Percentiles rank a stretch among this genome's conserved stretches.
Conservation (phyloP, 2,797 vertebrate genomes). For the Rhabdophis nuchalis region DNA sequence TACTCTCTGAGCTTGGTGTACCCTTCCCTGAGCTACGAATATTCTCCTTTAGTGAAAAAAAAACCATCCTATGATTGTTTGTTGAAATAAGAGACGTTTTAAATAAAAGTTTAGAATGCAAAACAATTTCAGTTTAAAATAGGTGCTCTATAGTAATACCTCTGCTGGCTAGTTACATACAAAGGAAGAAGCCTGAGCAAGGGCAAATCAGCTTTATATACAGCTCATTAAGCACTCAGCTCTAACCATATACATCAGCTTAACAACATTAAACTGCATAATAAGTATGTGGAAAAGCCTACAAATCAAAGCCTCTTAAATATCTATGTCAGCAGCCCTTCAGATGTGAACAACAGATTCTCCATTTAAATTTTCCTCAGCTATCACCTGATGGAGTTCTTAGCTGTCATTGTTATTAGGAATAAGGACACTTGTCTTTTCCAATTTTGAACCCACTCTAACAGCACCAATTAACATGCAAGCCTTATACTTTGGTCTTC, state of each 20-base stretch:
- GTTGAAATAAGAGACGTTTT: neutral
- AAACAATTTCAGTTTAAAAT: neutral
- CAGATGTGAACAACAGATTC: neutral
- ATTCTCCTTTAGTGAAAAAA: neutral
- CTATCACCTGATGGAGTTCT: neutral
- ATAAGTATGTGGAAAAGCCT: neutral
- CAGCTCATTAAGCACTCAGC: neutral
- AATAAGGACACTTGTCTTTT: neutral
- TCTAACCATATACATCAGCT: neutral
- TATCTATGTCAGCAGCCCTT: neutral
- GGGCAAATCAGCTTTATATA: neutral
- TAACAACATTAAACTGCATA: neutral
- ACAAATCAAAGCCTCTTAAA: constrained; percentile 9
- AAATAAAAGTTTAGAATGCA: neutral
- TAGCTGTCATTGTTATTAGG: neutral
- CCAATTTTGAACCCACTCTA: constrained; percentile 10
- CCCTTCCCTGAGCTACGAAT: neutral
- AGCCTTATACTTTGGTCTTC: neutral
- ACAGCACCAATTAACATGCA: neutral
- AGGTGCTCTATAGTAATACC: neutral
- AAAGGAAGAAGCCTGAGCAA: neutral
- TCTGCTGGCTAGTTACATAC: neutral
- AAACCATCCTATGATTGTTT: neutral
- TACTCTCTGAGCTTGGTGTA: neutral
- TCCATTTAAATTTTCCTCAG: neutral